phyloP scores from a whole-genome alignment of 2,888 invertebrate species.

The Pammene aurita region DNA sequence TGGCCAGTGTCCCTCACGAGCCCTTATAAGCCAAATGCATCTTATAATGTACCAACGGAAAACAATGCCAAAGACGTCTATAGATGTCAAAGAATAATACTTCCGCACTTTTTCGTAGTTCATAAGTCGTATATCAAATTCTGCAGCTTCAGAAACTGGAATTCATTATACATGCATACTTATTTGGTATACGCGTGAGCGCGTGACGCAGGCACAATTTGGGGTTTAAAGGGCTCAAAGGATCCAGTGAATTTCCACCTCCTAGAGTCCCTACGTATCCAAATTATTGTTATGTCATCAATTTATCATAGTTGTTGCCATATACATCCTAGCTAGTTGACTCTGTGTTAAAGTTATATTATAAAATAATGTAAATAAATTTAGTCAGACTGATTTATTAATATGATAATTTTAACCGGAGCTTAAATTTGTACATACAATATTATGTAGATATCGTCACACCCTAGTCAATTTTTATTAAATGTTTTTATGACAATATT shows the following conservation, averaged over 20 bases:
- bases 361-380: constrained; percentile 51
- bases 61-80: no score
- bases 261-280: no score
- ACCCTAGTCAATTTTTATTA: constrained; percentile 80
- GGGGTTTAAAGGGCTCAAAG: no score
- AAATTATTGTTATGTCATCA: background rate
- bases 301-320: background rate
- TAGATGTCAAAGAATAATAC: no score
- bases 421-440: constrained; percentile 78
- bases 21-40: background rate
- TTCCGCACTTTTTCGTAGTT: no score
- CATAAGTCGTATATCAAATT: no score
- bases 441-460: constrained; percentile 75
- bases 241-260: no score
- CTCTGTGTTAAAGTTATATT: constrained; percentile 40
- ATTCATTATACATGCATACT: no score
- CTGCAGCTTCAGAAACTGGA: no score
- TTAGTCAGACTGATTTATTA: constrained; percentile 69
- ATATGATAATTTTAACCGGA: constrained; percentile 73
- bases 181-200: no score
- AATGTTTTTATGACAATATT: constrained; percentile 80
- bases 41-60: background rate
- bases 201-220: no score
- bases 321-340: constrained; percentile 39
- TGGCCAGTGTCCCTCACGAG: background rate